A percentile compares a stretch with the other conserved stretches of the same genome.
Evolutionary conservation across 1,140 invertebrate genomes (phyloP).

Genomic region (Lasioglossum albipes): DNA sequence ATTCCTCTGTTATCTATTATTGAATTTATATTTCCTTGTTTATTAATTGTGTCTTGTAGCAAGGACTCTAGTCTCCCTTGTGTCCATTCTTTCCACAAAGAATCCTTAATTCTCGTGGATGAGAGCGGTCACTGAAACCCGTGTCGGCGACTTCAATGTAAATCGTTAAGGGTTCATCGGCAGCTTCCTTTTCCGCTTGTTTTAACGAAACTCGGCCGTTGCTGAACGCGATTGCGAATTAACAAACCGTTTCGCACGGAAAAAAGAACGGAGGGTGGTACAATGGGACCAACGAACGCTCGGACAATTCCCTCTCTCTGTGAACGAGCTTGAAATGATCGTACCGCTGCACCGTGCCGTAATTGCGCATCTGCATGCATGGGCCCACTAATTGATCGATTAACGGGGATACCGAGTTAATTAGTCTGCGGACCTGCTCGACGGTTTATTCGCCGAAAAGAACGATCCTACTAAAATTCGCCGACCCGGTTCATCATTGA

Average conservation of each 20-base stretch:
- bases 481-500: too few relatives aligned
- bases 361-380: constrained; percentile 65
- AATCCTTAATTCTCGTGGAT: too few relatives aligned
- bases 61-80: too few relatives aligned
- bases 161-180: too few relatives aligned
- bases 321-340: constrained; percentile 44
- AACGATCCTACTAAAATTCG: too few relatives aligned
- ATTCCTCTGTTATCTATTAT: too few relatives aligned
- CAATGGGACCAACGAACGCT: constrained; percentile 35
- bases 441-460: constrained; percentile 4
- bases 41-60: too few relatives aligned
- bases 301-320: constrained; percentile 45
- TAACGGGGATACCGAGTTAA: constrained; percentile 27
- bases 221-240: constrained; percentile 24
- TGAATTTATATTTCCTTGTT: too few relatives aligned
- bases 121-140: too few relatives aligned
- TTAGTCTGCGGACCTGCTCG: neutral
- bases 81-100: too few relatives aligned
- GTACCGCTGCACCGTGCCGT: constrained; percentile 56
- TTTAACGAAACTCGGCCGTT: constrained; percentile 17
- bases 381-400: constrained; percentile 60
- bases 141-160: too few relatives aligned
- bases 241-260: constrained; percentile 19
- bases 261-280: constrained; percentile 40
- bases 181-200: neutral